Conservation (phyloP, 2,113 vertebrate species). For the Cygnus atratus region DNA sequence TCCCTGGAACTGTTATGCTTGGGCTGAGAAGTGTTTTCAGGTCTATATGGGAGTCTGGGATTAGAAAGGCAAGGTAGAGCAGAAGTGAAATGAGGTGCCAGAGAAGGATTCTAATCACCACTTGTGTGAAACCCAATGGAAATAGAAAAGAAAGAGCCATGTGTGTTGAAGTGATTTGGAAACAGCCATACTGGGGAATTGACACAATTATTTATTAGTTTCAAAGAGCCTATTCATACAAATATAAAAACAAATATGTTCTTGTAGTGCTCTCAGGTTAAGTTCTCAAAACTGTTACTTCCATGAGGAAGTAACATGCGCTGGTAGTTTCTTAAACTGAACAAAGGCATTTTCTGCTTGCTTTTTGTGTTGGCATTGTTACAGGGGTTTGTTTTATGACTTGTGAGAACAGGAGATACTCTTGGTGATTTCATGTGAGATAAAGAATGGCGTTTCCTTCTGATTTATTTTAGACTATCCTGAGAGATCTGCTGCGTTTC, state of each 20-base stretch:
- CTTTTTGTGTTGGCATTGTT: background rate
- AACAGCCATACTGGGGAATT: background rate
- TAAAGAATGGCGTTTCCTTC: background rate
- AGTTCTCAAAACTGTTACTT: background rate
- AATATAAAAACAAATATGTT: background rate
- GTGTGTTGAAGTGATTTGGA: background rate
- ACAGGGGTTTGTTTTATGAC: background rate
- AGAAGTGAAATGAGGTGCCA: background rate
- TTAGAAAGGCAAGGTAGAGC: background rate
- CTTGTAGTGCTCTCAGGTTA: background rate
- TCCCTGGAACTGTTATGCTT: background rate
- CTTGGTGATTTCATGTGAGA: background rate
- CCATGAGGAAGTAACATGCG: rapidly evolving
- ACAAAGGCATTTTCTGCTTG: background rate
- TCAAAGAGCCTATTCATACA: background rate
- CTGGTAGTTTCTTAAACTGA: background rate
- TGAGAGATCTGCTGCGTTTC: constrained; percentile 91
- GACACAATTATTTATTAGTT: background rate
- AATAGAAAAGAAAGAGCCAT: background rate
- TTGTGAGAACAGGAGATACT: background rate
- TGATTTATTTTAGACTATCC: constrained; percentile 84
- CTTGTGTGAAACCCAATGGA: background rate
- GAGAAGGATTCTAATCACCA: background rate
- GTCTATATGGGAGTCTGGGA: background rate
- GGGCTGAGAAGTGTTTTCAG: background rate